Evolutionary conservation across 2,888 invertebrate species (phyloP), one percentile per base, ranked within the genome.

Genomic region (Syritta pipiens): DNA sequence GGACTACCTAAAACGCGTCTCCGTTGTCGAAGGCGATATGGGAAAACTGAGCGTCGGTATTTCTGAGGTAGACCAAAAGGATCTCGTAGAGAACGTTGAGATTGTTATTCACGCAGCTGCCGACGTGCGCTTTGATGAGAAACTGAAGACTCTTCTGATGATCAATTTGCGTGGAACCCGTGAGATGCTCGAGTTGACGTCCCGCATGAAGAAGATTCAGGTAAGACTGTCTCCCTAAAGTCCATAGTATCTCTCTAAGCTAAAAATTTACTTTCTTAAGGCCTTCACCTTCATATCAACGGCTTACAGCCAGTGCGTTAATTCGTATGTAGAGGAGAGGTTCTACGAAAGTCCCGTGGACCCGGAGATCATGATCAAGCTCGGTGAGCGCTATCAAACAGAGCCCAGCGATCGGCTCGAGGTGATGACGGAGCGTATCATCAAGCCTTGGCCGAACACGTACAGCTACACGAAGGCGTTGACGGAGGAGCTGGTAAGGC

Each of bases 261-360:
- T 4, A 6, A 49, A 22, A 20, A n/a, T 5, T 26, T 44, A 10
- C 37, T 53, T 53, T 30, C 72, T 69, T 7, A 24, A 84, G 84
- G 82, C 82, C 3, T 83, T 85, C 53, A 44, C 82, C 12, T 84
- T 85, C 37, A 83, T 85, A 51, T 85, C 85, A 3, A 85, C 85
- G 0, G 85, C 84, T 1, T 85, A 81, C 35, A 84, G 84, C 32
- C 69, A 84, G 37, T 82, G 83, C 53, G 44, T 51, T 12, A 55
- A 60, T 1, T 20, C 7, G 0, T 20, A 59, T 7, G 68, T 84
- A 3, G 81, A 83, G 12, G 85, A 85, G 60, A 81, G 82, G 71
- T 84, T 84, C 37, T 85, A 84, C 60, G 49, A 75, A 0, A n/a
- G 82, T 1, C 82, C 83, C 1, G 37, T 84, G 1, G 83, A 84